phyloP scores from a whole-genome alignment of 2,888 invertebrate species.

The Folsomia manolachei region DNA sequence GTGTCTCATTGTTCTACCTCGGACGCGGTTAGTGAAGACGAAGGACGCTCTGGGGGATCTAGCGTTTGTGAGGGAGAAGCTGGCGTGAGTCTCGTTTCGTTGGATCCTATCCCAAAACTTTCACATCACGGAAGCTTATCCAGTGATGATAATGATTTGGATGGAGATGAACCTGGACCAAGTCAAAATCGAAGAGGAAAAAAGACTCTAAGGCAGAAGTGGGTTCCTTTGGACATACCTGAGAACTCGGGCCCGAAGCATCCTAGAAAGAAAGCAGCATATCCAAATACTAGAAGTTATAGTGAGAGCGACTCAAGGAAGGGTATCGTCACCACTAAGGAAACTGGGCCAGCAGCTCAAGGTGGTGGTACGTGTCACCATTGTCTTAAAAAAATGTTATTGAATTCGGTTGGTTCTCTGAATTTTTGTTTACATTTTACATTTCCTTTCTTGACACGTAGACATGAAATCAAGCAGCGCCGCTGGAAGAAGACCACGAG shows the following conservation, averaged over 20 bases:
- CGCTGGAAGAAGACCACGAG: background rate
- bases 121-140: slow-evolving; percentile 14
- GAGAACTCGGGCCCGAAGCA: background rate
- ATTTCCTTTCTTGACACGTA: background rate
- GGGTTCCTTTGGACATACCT: slow-evolving; percentile 28
- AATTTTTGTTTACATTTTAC: too few species aligned
- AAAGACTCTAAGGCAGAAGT: slow-evolving; percentile 15
- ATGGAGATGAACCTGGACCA: background rate
- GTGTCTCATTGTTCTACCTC: slow-evolving; percentile 10
- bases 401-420: too few species aligned
- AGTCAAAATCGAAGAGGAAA: background rate
- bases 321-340: slow-evolving; percentile 6
- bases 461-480: background rate
- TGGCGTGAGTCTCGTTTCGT: background rate
- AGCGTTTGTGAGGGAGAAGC: slow-evolving; percentile 10
- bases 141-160: slow-evolving; percentile 25
- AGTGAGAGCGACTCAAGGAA: slow-evolving; percentile 8
- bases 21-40: slow-evolving; percentile 18
- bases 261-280: background rate
- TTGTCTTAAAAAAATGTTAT: slow-evolving; percentile 8
- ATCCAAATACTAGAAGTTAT: background rate
- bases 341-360: slow-evolving; percentile 12
- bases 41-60: slow-evolving; percentile 7
- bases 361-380: background rate
- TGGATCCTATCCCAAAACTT: slow-evolving; percentile 16